Evolutionary conservation across 2,113 vertebrate genomes (phyloP).

Genomic region (Myanophis thanlyinensis): DNA sequence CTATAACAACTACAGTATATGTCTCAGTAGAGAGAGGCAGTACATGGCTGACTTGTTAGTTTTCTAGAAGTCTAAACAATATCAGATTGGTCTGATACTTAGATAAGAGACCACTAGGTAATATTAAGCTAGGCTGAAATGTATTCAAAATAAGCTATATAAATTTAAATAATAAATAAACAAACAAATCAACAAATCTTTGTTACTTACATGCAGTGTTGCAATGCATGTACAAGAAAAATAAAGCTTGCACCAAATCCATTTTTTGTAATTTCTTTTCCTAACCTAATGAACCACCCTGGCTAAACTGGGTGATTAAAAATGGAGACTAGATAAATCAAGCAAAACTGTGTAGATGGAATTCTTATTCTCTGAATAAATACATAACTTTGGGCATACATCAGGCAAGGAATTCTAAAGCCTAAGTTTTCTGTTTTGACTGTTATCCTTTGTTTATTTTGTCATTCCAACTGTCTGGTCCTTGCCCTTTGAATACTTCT

Average conservation of each 20-base stretch:
- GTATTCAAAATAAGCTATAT: neutral
- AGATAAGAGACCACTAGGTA: neutral
- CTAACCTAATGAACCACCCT: neutral
- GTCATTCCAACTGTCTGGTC: neutral
- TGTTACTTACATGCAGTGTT: neutral
- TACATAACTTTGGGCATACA: neutral
- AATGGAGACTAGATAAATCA: neutral
- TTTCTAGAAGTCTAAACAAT: neutral
- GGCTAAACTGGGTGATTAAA: neutral
- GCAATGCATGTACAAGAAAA: neutral
- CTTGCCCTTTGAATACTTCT: constrained; percentile 8
- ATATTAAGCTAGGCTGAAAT: neutral
- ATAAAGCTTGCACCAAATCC: neutral
- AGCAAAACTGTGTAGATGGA: neutral
- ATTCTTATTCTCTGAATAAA: neutral
- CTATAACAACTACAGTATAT: neutral
- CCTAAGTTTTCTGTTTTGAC: neutral
- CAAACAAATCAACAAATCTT: neutral
- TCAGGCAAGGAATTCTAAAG: constrained; percentile 7
- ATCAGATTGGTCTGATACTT: neutral
- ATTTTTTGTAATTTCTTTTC: neutral
- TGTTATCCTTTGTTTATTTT: neutral
- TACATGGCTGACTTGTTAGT: neutral
- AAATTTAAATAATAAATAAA: neutral
- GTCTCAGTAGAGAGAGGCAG: neutral